Percentiles rank a stretch among this genome's conserved stretches.
Evolutionary conservation across 2,888 invertebrate genomes (phyloP).

Genomic region (Adelognathus sp.): DNA sequence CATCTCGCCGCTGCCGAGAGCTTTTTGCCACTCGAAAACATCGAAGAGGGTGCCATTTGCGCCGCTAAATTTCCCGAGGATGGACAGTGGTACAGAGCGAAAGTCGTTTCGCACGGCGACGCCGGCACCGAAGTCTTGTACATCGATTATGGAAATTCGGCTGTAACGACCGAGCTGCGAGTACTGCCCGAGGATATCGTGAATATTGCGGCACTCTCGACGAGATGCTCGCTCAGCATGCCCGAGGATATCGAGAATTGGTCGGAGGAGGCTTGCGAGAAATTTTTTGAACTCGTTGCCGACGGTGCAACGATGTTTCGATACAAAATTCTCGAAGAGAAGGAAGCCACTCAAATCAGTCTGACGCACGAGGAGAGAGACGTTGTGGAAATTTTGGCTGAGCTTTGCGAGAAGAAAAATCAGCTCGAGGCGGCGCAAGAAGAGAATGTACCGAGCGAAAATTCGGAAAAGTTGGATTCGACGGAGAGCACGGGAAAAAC

Average conservation of each 20-base stretch:
- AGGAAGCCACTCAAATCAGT: constrained; percentile 86
- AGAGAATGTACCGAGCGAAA: neutral
- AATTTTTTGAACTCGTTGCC: constrained; percentile 86
- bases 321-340: constrained; percentile 86
- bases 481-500: no score
- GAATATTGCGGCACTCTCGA: constrained; percentile 84
- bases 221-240: constrained; percentile 85
- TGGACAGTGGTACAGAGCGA: constrained; percentile 86
- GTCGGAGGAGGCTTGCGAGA: constrained; percentile 86
- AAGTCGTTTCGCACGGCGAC: constrained; percentile 83
- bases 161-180: constrained; percentile 83
- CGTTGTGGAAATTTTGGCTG: constrained; percentile 84
- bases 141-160: constrained; percentile 87
- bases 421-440: neutral
- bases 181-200: constrained; percentile 85
- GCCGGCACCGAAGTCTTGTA: constrained; percentile 85
- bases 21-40: constrained; percentile 82
- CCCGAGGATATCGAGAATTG: constrained; percentile 84
- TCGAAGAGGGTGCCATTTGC: constrained; percentile 84
- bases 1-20: constrained; percentile 83
- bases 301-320: constrained; percentile 88
- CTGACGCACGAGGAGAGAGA: constrained; percentile 85
- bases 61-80: constrained; percentile 87
- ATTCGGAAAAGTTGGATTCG: no score
- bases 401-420: constrained; percentile 78